A percentile compares a stretch with the other conserved stretches of the same genome.
Evolutionary conservation across 2,888 invertebrate genomes (phyloP).

Genomic region (Melanargia galathea): DNA sequence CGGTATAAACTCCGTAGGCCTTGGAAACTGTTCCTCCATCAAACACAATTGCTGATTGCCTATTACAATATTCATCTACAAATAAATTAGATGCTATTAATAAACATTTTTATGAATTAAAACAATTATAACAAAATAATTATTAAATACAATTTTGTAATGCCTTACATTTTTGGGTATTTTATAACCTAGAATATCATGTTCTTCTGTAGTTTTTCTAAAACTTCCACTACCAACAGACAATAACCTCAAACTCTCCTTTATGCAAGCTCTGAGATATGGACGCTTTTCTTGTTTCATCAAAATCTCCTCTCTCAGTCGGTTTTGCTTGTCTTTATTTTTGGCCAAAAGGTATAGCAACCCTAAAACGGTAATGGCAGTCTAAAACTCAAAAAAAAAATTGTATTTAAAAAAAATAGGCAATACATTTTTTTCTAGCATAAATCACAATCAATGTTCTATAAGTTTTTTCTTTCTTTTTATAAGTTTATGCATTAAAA

Average conservation of each 20-base stretch:
- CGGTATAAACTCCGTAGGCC: conserved; percentile 85
- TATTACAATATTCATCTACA: conserved; percentile 16
- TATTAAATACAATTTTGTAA: not conserved
- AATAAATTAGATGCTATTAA: not conserved
- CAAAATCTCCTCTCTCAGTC: conserved; percentile 81
- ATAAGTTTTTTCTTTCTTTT: too few relatives aligned
- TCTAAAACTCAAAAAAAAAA: conserved; percentile 60
- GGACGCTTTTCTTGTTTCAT: conserved; percentile 61
- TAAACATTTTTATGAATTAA: not conserved
- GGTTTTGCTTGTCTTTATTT: conserved; percentile 84
- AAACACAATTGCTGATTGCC: conserved; percentile 53
- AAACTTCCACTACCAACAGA: conserved; percentile 83
- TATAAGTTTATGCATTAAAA: too few relatives aligned
- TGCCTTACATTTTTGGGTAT: conserved; percentile 82
- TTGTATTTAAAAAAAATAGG: too few relatives aligned
- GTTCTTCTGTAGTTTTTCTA: conserved; percentile 78
- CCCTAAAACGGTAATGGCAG: conserved; percentile 79
- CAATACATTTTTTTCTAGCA: too few relatives aligned
- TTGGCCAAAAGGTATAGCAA: conserved; percentile 83
- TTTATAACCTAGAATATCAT: conserved; percentile 83
- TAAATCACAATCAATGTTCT: too few relatives aligned
- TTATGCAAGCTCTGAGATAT: conserved; percentile 87
- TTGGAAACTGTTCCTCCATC: conserved; percentile 84
- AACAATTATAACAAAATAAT: not conserved
- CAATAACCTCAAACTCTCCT: conserved; percentile 85